These are phyloP conservation scores for Eulemur mongoz DNA, from an alignment of 2,797 vertebrate genomes.

Conservation along the genomic window DNA sequence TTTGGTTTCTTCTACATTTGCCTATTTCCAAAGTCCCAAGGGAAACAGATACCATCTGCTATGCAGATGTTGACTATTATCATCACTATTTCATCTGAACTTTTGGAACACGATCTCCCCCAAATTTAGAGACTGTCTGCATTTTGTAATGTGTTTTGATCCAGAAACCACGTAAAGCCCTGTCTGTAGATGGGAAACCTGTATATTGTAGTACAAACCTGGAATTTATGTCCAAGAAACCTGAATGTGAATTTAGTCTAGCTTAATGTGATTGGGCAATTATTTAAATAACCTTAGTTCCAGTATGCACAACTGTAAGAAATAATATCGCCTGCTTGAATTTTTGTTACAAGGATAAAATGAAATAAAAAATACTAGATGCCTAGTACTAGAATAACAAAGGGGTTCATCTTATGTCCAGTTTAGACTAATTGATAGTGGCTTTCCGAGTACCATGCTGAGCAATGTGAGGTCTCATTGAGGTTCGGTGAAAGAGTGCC, in stretches of 20 bases:
- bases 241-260: neutral
- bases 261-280: neutral
- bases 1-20: constrained; percentile 2
- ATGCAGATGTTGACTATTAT: neutral
- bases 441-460: neutral
- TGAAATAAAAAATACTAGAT: constrained; percentile 41
- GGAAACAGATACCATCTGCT: neutral
- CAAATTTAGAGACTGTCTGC: neutral
- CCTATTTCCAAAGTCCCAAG: neutral
- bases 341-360: constrained; percentile 17
- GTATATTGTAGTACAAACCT: neutral
- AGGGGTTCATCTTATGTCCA: neutral
- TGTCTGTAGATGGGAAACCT: neutral
- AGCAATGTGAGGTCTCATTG: neutral
- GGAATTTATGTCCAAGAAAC: neutral
- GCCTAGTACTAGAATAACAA: neutral
- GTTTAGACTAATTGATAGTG: neutral
- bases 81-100: neutral
- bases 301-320: neutral
- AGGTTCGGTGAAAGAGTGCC: neutral
- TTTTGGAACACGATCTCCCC: neutral
- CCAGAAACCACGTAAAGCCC: neutral
- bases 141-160: constrained; percentile 26
- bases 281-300: constrained; percentile 31
- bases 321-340: neutral